phyloP scores from a whole-genome alignment of 2,797 vertebrate genomes.

The Gymnopithys bicolor region DNA sequence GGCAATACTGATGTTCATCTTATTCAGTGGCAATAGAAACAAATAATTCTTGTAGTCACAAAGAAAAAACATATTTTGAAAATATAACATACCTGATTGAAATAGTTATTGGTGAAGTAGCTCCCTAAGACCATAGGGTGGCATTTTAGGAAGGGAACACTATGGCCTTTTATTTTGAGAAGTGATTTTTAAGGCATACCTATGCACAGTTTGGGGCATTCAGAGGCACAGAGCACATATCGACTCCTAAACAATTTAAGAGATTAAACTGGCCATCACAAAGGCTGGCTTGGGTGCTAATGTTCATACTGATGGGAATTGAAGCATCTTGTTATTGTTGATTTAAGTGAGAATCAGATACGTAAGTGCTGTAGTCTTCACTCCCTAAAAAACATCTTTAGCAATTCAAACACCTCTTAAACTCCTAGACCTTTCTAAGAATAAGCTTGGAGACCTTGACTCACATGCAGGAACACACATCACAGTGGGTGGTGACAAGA shows the following conservation, averaged over 20 bases:
- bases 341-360: not conserved
- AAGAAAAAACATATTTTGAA: not conserved
- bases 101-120: not conserved
- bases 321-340: not conserved
- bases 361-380: not conserved
- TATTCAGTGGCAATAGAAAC: not conserved
- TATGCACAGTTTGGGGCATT: not conserved
- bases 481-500: not conserved
- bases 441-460: not conserved
- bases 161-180: not conserved
- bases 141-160: not conserved
- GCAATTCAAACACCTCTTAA: not conserved
- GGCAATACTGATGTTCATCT: not conserved
- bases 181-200: not conserved
- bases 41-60: not conserved
- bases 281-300: not conserved
- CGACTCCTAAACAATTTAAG: not conserved
- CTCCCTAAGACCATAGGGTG: not conserved
- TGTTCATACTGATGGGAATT: not conserved
- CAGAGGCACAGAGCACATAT: not conserved
- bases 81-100: not conserved
- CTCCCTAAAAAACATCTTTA: not conserved
- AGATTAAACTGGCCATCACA: not conserved
- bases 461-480: rapidly evolving
- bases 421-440: not conserved